Conservation (phyloP, 2,888 invertebrate species). For the Oegoconia quadripuncta region DNA sequence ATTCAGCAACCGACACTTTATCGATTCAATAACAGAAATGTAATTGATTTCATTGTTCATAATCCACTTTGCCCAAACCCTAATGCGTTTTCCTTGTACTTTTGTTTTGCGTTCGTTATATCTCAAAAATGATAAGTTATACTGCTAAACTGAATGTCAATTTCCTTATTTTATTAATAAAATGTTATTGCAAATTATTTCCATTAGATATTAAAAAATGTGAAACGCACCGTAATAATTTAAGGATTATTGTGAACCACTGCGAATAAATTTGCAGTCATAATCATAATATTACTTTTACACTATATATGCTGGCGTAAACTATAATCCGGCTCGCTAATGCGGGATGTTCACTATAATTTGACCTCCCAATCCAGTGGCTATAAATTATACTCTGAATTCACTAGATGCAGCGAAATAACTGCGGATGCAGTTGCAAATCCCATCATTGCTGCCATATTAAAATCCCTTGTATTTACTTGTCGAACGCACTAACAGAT, state of each 20-base stretch:
- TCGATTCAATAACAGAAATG: background rate
- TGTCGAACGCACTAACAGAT: slow-evolving; percentile 66
- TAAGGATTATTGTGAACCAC: background rate
- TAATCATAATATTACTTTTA: no score
- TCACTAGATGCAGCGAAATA: slow-evolving; percentile 32
- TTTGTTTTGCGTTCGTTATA: slow-evolving; percentile 42
- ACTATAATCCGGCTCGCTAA: slow-evolving; percentile 32
- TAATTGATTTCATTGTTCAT: background rate
- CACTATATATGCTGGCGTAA: slow-evolving; percentile 21
- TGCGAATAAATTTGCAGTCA: background rate
- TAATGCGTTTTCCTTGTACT: slow-evolving; percentile 66
- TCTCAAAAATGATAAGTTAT: slow-evolving; percentile 54
- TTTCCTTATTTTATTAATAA: no score
- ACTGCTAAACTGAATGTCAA: no score
- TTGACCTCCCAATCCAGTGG: slow-evolving; percentile 41
- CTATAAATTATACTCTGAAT: slow-evolving; percentile 45
- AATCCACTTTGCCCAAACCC: slow-evolving; percentile 27
- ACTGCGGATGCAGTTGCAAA: slow-evolving; percentile 42
- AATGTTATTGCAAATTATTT: no score
- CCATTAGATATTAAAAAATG: background rate
- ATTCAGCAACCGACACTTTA: slow-evolving; percentile 19
- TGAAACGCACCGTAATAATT: no score
- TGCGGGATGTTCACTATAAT: slow-evolving; percentile 33
- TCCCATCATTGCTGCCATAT: slow-evolving; percentile 40
- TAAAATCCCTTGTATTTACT: slow-evolving; percentile 58